These are phyloP conservation scores for Azemiops feae DNA, from an alignment of 2,113 vertebrate genomes.

Conservation along the genomic window DNA sequence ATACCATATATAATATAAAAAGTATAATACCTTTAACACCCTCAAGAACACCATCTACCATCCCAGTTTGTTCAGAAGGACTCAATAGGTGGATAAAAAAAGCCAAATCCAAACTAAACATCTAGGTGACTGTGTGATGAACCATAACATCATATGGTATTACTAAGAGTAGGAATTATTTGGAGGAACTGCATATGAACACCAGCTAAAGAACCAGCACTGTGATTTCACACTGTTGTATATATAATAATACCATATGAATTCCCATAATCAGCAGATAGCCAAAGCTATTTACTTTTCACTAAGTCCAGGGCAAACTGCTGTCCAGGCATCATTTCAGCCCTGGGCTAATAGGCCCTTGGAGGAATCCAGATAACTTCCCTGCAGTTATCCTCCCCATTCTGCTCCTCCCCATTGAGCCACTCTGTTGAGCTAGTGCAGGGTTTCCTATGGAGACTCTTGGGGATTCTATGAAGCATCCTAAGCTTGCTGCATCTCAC, in stretches of 20 bases:
- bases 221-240: too few relatives aligned
- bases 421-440: conserved; percentile 35
- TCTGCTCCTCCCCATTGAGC: background rate
- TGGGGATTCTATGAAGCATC: conserved; percentile 48
- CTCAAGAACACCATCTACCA: too few relatives aligned
- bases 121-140: too few relatives aligned
- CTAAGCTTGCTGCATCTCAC: conserved; percentile 52
- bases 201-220: too few relatives aligned
- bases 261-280: conserved; percentile 20
- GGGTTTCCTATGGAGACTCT: conserved; percentile 60
- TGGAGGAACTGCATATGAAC: too few relatives aligned
- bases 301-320: background rate
- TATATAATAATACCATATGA: background rate
- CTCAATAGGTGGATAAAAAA: too few relatives aligned
- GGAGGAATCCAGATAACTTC: background rate
- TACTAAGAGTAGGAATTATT: too few relatives aligned
- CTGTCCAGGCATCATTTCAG: background rate
- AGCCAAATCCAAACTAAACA: too few relatives aligned
- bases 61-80: too few relatives aligned
- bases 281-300: background rate
- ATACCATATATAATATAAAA: background rate
- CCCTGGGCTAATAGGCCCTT: background rate
- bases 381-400: background rate
- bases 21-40: too few relatives aligned
- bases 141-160: too few relatives aligned